Percentiles rank a stretch among this genome's conserved stretches.
Conservation (phyloP, 1,140 invertebrate genomes). For the Penaeus japonicus region DNA sequence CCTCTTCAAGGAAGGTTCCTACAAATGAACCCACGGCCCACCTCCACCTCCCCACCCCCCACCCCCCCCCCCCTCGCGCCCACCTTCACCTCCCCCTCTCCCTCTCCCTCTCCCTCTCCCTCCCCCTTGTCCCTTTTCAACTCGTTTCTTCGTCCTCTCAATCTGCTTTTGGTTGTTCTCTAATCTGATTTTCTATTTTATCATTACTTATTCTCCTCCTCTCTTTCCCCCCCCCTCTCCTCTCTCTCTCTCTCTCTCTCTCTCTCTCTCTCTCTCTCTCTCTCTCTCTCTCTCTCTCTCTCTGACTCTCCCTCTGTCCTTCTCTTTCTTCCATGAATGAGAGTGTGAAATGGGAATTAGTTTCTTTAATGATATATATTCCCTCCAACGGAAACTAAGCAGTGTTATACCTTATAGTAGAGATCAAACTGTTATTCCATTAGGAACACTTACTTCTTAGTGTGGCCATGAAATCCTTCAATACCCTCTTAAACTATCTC, state of each 20-base stretch:
- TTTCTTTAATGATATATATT: no score
- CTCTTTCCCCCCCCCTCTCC: no score
- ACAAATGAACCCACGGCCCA: no score
- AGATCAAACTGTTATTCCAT: no score
- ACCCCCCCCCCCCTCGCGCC: background rate
- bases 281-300: background rate
- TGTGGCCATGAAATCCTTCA: background rate
- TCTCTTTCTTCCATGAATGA: no score
- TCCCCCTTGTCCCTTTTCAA: background rate
- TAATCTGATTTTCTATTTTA: background rate
- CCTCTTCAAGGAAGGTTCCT: no score
- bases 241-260: background rate
- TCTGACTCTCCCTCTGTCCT: background rate
- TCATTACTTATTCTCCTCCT: background rate
- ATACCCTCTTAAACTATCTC: background rate
- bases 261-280: background rate
- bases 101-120: background rate
- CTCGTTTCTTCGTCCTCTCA: no score
- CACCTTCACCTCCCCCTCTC: background rate
- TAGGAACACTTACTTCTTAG: no score
- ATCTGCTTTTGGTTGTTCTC: no score
- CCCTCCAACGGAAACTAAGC: no score
- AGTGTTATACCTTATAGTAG: no score
- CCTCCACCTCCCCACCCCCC: background rate
- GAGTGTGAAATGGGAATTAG: no score